Evolutionary conservation across 2,888 invertebrate species (phyloP), one percentile per base, ranked within the genome.

Genomic region (Hydropsyche betteni): DNA sequence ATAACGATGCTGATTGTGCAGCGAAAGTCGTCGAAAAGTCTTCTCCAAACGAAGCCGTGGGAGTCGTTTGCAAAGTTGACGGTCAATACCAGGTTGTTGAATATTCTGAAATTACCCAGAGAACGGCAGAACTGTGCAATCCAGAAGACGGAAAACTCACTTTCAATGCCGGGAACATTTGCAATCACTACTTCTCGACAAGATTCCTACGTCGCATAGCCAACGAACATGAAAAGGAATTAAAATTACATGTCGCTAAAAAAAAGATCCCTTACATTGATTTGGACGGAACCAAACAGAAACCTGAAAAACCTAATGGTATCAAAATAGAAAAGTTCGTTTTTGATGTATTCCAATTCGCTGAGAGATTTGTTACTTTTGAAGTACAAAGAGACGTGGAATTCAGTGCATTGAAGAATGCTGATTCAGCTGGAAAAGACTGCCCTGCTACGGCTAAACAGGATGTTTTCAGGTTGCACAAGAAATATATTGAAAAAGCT

Each of bases 241-340:
- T 99, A 52, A 94, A 94, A 81, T 89, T 98, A 72, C 99, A 99
- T 83, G 92, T 97, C 0, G 99, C 99, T 5, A 95, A 96, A 83
- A 99, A 99, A 88, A 99, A 99, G 87, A 98, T 99, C 80, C 93
- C 98, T 0, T 93, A 90, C 81, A 87, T 97, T 0, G 92, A 95
- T 82, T 87, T 88, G 0, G 87, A 89, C 7, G 95, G 96, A 3
- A 86, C 90, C 16, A 88, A 90, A 68, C 87, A 91, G 53, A 92
- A 90, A 79, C 98, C 99, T 0, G 89, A 90, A 0, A 90, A 91
- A 78, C 92, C 96, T 0, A 99, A 99, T 81, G 99, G 99, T 8
- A 96, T 99, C 80, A 99, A 99, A 87, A 93, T 99, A 86, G 99
- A 99, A 83, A 99, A 99, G 84, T 99, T 99, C 84, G 95, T 99